Percentiles rank a stretch among this genome's conserved stretches.
Conservation (phyloP, 2,888 invertebrate genomes). For the Tachina fera region DNA sequence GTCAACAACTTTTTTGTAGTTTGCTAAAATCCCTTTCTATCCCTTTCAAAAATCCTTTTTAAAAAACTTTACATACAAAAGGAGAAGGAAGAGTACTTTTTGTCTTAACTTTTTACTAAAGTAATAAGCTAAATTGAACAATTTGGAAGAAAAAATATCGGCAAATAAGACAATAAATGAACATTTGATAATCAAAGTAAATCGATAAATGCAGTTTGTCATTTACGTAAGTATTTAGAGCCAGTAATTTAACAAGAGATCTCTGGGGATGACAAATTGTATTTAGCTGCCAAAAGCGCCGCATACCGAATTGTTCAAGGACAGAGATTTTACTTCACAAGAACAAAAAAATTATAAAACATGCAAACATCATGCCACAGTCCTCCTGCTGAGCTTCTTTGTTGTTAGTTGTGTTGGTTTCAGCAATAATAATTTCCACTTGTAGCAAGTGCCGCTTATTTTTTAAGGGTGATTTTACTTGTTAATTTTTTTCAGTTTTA, state of each 20-base stretch:
- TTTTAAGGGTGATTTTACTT: constrained; percentile 32
- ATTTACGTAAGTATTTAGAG: not conserved
- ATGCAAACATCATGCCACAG: not conserved
- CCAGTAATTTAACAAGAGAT: constrained; percentile 18
- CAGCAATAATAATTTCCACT: constrained; percentile 27
- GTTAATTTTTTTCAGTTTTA: not conserved
- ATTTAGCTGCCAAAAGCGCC: not conserved
- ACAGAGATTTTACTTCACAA: constrained; percentile 35
- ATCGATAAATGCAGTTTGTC: constrained; percentile 75
- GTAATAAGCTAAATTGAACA: constrained; percentile 22
- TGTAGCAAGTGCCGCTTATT: constrained; percentile 40
- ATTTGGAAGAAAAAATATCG: not conserved
- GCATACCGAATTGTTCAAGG: not conserved
- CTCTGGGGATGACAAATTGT: constrained; percentile 12
- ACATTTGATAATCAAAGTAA: constrained; percentile 59
- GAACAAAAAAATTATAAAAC: not conserved
- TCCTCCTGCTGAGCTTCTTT: constrained; percentile 41
- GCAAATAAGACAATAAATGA: constrained; percentile 22
- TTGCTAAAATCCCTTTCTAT: constrained; percentile 59
- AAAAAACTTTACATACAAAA: constrained; percentile 25
- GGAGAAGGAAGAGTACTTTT: constrained; percentile 38
- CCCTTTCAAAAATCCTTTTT: constrained; percentile 63
- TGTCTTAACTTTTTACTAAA: not conserved
- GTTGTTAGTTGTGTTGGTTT: not conserved
- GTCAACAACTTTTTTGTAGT: constrained; percentile 22